Evolutionary conservation across 2,797 vertebrate species (phyloP).

Genomic region (Takifugu rubripes): DNA sequence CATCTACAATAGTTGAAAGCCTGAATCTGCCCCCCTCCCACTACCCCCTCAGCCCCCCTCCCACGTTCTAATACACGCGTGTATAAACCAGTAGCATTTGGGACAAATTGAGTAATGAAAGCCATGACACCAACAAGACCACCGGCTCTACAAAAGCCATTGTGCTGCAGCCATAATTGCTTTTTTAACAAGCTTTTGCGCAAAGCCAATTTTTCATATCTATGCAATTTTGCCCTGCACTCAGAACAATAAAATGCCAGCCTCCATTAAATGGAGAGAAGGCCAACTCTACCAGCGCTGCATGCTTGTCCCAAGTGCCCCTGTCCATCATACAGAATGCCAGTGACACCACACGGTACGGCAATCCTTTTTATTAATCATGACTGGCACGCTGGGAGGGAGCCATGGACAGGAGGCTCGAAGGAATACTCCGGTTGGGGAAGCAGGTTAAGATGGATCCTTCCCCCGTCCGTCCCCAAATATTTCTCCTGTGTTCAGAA

Average conservation of each 20-base stretch:
- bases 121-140: constrained; percentile 77
- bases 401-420: constrained; percentile 41
- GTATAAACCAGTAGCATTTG: constrained; percentile 62
- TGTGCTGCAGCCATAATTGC: constrained; percentile 76
- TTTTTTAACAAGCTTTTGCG: constrained; percentile 77
- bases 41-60: not conserved
- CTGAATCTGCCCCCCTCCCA: not conserved
- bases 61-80: constrained; percentile 14
- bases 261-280: constrained; percentile 69
- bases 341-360: constrained; percentile 65
- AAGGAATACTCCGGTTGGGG: constrained; percentile 43
- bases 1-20: constrained; percentile 23
- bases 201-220: constrained; percentile 74
- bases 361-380: constrained; percentile 69
- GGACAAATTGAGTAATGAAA: constrained; percentile 78
- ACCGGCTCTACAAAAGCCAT: constrained; percentile 75
- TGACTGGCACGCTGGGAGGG: constrained; percentile 65
- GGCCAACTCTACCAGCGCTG: constrained; percentile 54
- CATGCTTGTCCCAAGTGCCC: constrained; percentile 64
- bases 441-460: constrained; percentile 43
- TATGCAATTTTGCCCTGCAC: constrained; percentile 71
- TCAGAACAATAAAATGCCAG: constrained; percentile 75
- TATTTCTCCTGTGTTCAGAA: constrained; percentile 37
- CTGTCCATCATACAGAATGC: constrained; percentile 65
- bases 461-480: constrained; percentile 14